Evolutionary conservation across 2,113 vertebrate species (phyloP), one percentile per base, ranked within the genome.

Genomic region (Oryzias javanicus): DNA sequence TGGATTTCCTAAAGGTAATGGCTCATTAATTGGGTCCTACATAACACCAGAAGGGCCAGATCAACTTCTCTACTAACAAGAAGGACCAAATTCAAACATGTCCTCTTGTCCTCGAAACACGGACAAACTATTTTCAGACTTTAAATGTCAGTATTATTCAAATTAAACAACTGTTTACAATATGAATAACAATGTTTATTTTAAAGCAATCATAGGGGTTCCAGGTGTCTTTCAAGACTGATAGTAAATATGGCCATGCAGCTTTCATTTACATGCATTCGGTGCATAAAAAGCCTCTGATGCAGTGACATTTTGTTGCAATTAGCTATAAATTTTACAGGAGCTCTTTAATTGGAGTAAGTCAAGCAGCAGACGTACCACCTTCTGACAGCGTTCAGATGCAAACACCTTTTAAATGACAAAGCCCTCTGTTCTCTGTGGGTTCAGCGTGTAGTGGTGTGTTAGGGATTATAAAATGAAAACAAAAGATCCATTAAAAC

Each of bases 1-100:
- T 56, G 49, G 49, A 62, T 53, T 16, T 8, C 42, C 42, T 63
- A 53, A 72, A 72, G 64, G 72, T 65, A 60, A 46, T 44, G 40
- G 25, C 14, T 45, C 49, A 64, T 22, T 65, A 72, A 58, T 20
- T 29, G 3, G n/a, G 20, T 78, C 40, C 42, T 56, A 40, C 20
- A 49, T 5, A 29, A 27, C 41, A 59, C 5, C 14, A 49, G 10
- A 67, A 53, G 41, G 13, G 1, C 16, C 45, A 19, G 22, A 25
- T 14, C 3, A 2, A 16, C 12, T 5, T 4, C 42, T 20, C 19
- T 3, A 49, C 19, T 3, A 3, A 18, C 45, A 15, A 42, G 15
- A 27, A 7, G 17, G 3, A 18, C n/a, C 8, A 18, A n/a, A 10
- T 13, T 47, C 19, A 10, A 47, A 47, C 7, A 10, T 47, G n/a